These are phyloP conservation scores for Laticauda colubrina DNA, from an alignment of 2,113 vertebrate genomes.

Conservation along the genomic window DNA sequence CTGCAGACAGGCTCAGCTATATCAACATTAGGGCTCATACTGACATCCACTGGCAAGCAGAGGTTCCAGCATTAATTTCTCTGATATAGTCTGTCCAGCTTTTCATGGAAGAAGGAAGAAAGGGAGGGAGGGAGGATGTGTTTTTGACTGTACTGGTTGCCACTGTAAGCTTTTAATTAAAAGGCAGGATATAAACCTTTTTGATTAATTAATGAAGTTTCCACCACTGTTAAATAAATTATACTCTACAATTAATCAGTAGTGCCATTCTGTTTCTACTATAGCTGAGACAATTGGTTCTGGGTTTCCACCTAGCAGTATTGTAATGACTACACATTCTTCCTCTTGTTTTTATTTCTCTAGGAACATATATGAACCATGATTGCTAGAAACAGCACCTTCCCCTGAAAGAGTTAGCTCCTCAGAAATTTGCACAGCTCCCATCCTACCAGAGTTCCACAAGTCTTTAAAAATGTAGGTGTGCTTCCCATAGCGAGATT, in stretches of 20 bases:
- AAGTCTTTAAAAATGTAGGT: background rate
- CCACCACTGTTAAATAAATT: background rate
- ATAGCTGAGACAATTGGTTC: background rate
- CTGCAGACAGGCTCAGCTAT: constrained; percentile 29
- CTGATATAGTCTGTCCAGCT: background rate
- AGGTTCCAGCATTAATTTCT: constrained; percentile 22
- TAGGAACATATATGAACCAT: background rate
- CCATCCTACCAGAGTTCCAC: background rate
- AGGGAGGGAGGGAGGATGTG: background rate
- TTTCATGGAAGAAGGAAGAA: background rate
- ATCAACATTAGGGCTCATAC: constrained; percentile 34
- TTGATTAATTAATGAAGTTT: background rate
- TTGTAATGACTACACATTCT: background rate
- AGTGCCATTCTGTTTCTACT: background rate
- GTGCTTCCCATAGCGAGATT: background rate
- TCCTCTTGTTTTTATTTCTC: background rate
- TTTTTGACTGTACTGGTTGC: background rate
- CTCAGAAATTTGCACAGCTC: background rate
- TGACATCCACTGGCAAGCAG: constrained; percentile 53
- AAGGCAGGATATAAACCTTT: background rate
- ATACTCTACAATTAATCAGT: background rate
- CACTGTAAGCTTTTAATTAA: background rate
- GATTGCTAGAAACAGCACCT: background rate
- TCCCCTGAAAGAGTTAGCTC: background rate
- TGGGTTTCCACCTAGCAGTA: background rate